Evolutionary conservation across 2,797 vertebrate genomes (phyloP), one percentile per base, ranked within the genome.

Genomic region (Merluccius polli): DNA sequence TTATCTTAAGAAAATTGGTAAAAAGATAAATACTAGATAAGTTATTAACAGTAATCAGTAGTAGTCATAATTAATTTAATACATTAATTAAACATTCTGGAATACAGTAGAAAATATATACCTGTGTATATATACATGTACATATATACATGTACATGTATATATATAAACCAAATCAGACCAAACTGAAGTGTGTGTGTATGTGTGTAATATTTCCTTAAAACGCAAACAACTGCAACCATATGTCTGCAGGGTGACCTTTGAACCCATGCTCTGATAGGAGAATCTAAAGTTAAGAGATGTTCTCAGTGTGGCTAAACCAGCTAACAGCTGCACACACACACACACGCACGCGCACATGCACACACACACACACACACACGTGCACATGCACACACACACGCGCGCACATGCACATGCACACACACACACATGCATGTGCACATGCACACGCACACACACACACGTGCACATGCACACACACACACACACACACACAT

Each of bases 281-380:
- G 87, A 88, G 83, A 90, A 91, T 90, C 90, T 83, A 89, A 93
- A 85, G 83, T 78, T 85, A 65, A 65, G 59, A 65, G 59, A 65
- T 65, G 59, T 3, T 65, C 59, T 65, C 59, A 65, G n/a, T 27
- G 59, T 27, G 59, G 27, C 11, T 65, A 27, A 12, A n/a, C n/a
- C 59, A 65, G 59, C 59, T 27, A 27, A 65, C 59, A 65, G 59
- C 59, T 65, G 59, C 67, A 30, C 65, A 11, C 65, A 68, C 65
- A 68, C 65, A 68, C 24, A 67, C 63, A 29, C 27, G 2, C 63
- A 67, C 63, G 12, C 63, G 29, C 63, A 67, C 63, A 13, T 24
- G 5, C 63, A 29, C 63, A 67, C 63, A 29, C 27, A 11, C 59
- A 65, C 65, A 68, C 65, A 15, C 8, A 30, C 65, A 30, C 59